Evolutionary conservation across 2,797 vertebrate genomes (phyloP).

Genomic region (Propithecus perrieri): DNA sequence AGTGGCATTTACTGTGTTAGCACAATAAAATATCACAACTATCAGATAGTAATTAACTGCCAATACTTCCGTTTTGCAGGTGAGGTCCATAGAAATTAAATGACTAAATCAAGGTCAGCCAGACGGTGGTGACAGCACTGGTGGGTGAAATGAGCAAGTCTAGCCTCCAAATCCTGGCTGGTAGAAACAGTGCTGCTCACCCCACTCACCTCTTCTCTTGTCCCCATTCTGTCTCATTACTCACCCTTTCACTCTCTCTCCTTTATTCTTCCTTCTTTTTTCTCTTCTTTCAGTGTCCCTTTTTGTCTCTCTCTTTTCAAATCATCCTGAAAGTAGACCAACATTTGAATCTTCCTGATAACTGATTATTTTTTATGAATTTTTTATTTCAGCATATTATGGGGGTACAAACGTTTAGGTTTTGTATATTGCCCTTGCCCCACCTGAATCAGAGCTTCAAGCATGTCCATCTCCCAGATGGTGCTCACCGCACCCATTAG

Average conservation of each 20-base stretch:
- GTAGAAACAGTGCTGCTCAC: fast-evolving
- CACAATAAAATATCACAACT: neutral
- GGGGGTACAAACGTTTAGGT: too few species aligned
- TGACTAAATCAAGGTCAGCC: neutral
- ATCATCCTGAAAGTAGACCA: neutral
- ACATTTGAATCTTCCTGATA: neutral
- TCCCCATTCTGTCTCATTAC: fast-evolving
- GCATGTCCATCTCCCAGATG: too few species aligned
- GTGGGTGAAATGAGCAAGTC: too few species aligned
- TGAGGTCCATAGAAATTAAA: neutral
- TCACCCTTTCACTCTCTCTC: neutral
- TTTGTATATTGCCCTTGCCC: too few species aligned
- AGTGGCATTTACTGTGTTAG: neutral
- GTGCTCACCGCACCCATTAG: too few species aligned
- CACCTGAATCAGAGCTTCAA: too few species aligned
- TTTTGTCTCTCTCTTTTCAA: neutral
- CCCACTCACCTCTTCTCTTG: neutral
- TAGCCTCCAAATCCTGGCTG: too few species aligned
- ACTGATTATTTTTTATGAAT: neutral
- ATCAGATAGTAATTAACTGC: neutral
- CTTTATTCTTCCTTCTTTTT: neutral
- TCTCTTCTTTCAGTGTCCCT: neutral
- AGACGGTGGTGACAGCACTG: fast-evolving
- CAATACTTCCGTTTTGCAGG: neutral
- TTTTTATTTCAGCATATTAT: too few species aligned